phyloP scores from a whole-genome alignment of 2,113 vertebrate species.

The Ceuthmochares aereus region DNA sequence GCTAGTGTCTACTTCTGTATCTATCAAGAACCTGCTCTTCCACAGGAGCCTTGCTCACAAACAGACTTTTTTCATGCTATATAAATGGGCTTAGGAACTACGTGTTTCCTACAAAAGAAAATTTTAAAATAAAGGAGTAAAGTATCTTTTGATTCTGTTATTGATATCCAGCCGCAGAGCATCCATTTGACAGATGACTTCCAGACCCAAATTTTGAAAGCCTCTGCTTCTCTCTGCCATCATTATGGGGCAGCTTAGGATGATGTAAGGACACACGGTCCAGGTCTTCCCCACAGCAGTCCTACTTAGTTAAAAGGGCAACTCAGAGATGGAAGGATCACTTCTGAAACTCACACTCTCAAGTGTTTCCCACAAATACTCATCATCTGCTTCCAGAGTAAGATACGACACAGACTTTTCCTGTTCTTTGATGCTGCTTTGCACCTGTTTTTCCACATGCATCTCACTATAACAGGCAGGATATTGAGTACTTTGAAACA shows the following conservation, averaged over 20 bases:
- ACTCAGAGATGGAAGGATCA: not conserved
- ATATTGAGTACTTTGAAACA: constrained; percentile 24
- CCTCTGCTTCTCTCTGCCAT: not conserved
- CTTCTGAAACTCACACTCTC: not conserved
- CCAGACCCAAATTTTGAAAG: not conserved
- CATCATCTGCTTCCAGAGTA: not conserved
- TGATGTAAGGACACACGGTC: not conserved
- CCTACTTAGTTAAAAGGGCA: not conserved
- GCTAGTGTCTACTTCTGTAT: not conserved
- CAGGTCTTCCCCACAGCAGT: not conserved
- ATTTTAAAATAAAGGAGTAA: not conserved
- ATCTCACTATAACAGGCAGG: not conserved
- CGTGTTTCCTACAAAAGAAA: not conserved
- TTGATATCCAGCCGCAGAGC: not conserved
- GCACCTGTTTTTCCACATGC: not conserved
- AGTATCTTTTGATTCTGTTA: not conserved
- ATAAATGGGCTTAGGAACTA: not conserved
- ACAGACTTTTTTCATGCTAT: not conserved
- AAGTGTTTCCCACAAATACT: not conserved
- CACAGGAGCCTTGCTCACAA: not conserved
- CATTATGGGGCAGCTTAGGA: rapidly evolving
- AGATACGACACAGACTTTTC: not conserved
- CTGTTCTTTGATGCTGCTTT: not conserved
- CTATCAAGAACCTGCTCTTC: not conserved
- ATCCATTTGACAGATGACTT: not conserved